Base-by-base conservation (phyloP, 2,888 invertebrate genomes). In the Parasteatoda lunata region DNA sequence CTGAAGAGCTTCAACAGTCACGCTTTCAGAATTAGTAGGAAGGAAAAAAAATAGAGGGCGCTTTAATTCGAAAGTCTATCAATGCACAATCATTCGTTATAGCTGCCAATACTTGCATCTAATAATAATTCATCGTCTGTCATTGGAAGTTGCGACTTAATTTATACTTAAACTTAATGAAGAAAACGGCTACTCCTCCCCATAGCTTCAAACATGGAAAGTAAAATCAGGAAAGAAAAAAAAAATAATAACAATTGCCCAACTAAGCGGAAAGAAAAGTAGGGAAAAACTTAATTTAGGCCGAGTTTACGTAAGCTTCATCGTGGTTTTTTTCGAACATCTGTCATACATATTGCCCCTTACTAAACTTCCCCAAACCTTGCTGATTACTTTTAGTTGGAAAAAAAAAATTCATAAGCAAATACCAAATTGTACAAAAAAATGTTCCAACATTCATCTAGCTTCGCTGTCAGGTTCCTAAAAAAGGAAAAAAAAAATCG, bases 251-350 rank as follows among this genome's bases (percentile, higher is more conserved):
- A 64, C 15, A 65, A 59, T 49, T 45, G 51, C 11, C 5, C n/a
- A 54, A 75, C 49, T 69, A 68, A 64, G 71, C 49, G 45, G 30
- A 30, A 69, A 81, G 69, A 73, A 70, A 82, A 76, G 48, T 15
- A 49, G 54, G 72, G 69, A 75, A 84, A 84, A 84, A 84, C 83
- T 75, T 84, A 84, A 84, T 84, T 84, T 84, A 84, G 54, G n/a
- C 77, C 11, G 73, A 84, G 83, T 84, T 84, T 84, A 72, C 65
- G 77, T 84, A 84, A 84, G 77, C 83, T 84, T 77, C 83, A 84
- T n/a, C 51, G 65, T 72, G 15, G 45, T 52, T 70, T 48, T 71
- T 45, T 9, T 59, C 71, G 48, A 68, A 69, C 83, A 84, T 84
- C 77, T 77, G 77, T 84, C 83, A 81, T 75, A 64, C 45, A n/a